Conservation (phyloP, 2,888 invertebrate genomes). For the Myopa tessellatipennis region DNA sequence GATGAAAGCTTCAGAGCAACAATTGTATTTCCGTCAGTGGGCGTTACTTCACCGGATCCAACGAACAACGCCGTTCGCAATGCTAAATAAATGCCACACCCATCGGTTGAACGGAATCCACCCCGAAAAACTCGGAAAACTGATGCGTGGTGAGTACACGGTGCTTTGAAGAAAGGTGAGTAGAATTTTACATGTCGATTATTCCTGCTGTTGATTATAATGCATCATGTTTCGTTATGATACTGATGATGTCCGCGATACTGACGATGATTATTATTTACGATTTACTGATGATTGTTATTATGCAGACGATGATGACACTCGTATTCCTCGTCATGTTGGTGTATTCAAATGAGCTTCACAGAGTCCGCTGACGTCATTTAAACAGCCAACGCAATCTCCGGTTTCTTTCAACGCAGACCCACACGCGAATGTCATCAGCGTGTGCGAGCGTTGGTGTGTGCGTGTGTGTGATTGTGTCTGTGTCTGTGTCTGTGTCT, state of each 20-base stretch:
- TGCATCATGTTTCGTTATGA: not conserved
- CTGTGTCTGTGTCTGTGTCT: not conserved
- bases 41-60: slow-evolving; percentile 41
- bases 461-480: not conserved
- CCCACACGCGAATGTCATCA: slow-evolving; percentile 26
- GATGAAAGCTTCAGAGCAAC: slow-evolving; percentile 46
- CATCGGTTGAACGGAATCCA: not conserved
- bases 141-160: not conserved
- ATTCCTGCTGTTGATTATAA: not conserved
- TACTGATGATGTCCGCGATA: not conserved
- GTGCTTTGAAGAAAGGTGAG: not conserved
- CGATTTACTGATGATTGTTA: not conserved
- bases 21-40: slow-evolving; percentile 51
- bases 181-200: not conserved
- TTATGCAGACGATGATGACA: not conserved
- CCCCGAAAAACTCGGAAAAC: not conserved
- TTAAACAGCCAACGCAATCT: slow-evolving; percentile 50
- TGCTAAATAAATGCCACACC: not conserved
- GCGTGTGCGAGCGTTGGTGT: slow-evolving; percentile 2
- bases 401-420: slow-evolving; percentile 46
- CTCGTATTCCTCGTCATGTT: not conserved
- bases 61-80: slow-evolving; percentile 24
- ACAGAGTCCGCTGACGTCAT: slow-evolving; percentile 6
- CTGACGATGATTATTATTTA: not conserved
- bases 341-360: not conserved